Conservation (phyloP, 2,888 invertebrate genomes). For the Drepanosiphum platanoidis region DNA sequence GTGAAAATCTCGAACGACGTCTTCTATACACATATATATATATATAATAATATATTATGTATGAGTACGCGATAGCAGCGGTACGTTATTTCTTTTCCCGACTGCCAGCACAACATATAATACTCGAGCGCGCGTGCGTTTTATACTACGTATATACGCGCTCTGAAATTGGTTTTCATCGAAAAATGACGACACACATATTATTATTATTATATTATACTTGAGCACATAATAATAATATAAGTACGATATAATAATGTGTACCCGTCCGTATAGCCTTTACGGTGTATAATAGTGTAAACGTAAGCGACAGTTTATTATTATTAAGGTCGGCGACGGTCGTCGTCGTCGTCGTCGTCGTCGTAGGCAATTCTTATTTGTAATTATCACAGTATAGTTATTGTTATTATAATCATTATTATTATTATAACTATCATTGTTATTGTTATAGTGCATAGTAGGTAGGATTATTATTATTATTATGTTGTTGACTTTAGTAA, state of each 20-base stretch:
- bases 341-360: no score
- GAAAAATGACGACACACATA: neutral
- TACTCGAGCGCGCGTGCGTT: no score
- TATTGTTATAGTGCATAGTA: neutral
- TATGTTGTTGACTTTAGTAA: constrained; percentile 12
- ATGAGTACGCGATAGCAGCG: neutral
- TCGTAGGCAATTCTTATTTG: neutral
- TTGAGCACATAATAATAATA: neutral
- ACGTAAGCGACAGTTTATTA: neutral
- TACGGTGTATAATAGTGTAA: neutral
- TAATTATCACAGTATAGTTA: no score
- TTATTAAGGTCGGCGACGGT: neutral
- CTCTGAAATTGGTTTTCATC: neutral
- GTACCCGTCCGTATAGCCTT: neutral
- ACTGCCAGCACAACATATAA: no score
- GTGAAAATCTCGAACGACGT: constrained; percentile 15
- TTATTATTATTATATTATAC: no score
- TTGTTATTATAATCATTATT: neutral
- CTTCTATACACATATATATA: neutral
- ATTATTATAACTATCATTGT: neutral
- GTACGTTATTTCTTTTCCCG: neutral
- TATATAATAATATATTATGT: no score
- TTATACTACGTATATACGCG: no score
- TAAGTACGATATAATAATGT: neutral
- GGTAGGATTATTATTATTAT: constrained; percentile 23